phyloP scores from a whole-genome alignment of 1,140 invertebrate genomes.

The Daktulosphaira vitifoliae region DNA sequence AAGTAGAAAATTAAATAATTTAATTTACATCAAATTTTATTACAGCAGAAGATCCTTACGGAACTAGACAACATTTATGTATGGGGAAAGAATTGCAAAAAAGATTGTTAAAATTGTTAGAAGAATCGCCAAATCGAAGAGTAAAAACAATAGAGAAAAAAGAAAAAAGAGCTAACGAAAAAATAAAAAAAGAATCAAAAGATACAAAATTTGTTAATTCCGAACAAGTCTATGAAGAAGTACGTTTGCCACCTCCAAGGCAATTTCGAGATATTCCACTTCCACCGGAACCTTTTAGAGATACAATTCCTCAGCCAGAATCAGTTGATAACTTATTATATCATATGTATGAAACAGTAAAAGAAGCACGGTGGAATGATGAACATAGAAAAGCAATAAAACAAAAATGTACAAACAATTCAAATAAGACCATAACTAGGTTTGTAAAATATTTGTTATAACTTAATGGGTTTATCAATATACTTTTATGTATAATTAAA shows the following conservation, averaged over 20 bases:
- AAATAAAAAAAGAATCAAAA: background rate
- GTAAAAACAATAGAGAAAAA: background rate
- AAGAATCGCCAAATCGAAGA: slow-evolving; percentile 23
- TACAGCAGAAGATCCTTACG: slow-evolving; percentile 11
- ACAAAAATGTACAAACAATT: slow-evolving; percentile 8
- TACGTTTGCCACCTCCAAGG: slow-evolving; percentile 67
- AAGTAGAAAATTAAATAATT: too few relatives aligned
- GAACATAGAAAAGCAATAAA: slow-evolving; percentile 35
- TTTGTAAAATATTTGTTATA: background rate
- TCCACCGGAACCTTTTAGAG: slow-evolving; percentile 60
- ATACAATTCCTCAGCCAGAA: slow-evolving; percentile 45
- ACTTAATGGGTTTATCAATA: too few relatives aligned
- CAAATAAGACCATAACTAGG: slow-evolving; percentile 9
- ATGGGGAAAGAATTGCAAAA: slow-evolving; percentile 25
- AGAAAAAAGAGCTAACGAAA: background rate
- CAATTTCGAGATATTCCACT: slow-evolving; percentile 67
- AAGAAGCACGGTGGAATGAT: slow-evolving; percentile 41
- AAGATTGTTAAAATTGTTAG: slow-evolving; percentile 12
- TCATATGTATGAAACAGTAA: slow-evolving; percentile 66
- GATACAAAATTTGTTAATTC: slow-evolving; percentile 35
- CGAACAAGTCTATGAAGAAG: slow-evolving; percentile 61
- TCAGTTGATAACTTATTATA: slow-evolving; percentile 68
- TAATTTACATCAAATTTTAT: background rate
- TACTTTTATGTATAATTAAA: too few relatives aligned
- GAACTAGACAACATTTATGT: background rate